A percentile compares a stretch with the other conserved stretches of the same genome.
Evolutionary conservation across 2,113 vertebrate genomes (phyloP).

Genomic region (Electrona antarctica): DNA sequence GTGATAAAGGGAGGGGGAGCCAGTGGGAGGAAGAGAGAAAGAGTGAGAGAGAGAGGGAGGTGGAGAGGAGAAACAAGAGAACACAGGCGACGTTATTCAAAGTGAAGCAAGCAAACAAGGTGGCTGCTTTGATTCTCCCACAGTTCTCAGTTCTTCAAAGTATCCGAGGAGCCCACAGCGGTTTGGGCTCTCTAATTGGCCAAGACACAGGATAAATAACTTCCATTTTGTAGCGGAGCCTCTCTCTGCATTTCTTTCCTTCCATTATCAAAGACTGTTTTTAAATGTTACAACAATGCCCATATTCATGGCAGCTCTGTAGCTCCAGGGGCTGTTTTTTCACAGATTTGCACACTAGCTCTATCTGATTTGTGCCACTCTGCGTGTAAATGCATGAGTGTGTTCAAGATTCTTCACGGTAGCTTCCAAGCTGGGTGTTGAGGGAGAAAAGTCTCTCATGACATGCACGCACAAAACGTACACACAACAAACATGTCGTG

Average conservation of each 20-base stretch:
- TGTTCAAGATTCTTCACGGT: background rate
- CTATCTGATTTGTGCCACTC: slow-evolving; percentile 31
- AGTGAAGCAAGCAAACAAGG: slow-evolving; percentile 36
- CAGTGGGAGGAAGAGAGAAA: background rate
- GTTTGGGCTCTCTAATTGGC: slow-evolving; percentile 44
- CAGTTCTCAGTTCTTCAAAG: slow-evolving; percentile 57
- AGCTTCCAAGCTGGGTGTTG: too few species aligned
- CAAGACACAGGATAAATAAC: slow-evolving; percentile 43
- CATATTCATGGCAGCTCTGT: slow-evolving; percentile 34
- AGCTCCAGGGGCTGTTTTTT: slow-evolving; percentile 35
- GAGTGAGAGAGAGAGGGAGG: slow-evolving; percentile 14
- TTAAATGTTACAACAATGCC: slow-evolving; percentile 52
- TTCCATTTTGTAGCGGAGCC: slow-evolving; percentile 43
- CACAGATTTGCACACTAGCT: slow-evolving; percentile 44
- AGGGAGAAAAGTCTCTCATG: too few species aligned
- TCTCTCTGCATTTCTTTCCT: slow-evolving; percentile 10
- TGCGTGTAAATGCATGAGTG: background rate
- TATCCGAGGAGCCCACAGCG: slow-evolving; percentile 53
- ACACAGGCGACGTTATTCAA: slow-evolving; percentile 26
- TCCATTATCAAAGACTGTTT: slow-evolving; percentile 47
- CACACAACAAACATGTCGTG: too few species aligned
- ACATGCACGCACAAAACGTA: too few species aligned
- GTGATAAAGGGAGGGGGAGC: too few species aligned
- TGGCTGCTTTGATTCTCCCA: slow-evolving; percentile 60
- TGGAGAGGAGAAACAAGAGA: slow-evolving; percentile 18